Percentiles rank a stretch among this genome's conserved stretches.
These are phyloP conservation scores for Ataeniobius toweri DNA, from an alignment of 2,797 vertebrate genomes.

Conservation along the genomic window DNA sequence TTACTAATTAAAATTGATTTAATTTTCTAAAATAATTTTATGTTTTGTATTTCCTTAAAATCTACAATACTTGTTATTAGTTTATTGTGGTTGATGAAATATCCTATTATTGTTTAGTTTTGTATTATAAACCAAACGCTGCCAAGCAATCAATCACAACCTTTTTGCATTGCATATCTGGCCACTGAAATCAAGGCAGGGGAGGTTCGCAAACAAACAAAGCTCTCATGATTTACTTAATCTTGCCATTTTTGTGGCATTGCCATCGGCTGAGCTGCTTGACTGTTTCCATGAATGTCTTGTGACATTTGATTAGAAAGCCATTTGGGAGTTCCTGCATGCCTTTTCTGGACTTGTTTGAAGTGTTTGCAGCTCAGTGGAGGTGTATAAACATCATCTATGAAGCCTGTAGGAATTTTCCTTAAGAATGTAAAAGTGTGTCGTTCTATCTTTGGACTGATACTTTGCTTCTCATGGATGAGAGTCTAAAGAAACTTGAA, in stretches of 20 bases:
- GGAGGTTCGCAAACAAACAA: slow-evolving; percentile 31
- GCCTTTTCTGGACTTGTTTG: slow-evolving; percentile 56
- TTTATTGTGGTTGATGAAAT: slow-evolving; percentile 38
- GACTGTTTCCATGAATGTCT: slow-evolving; percentile 58
- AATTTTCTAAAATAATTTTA: slow-evolving; percentile 9
- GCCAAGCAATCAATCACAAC: slow-evolving; percentile 27
- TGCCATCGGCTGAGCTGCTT: slow-evolving; percentile 43
- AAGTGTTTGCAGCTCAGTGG: slow-evolving; percentile 56
- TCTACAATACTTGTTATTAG: slow-evolving; percentile 11
- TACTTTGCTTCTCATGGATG: slow-evolving; percentile 11
- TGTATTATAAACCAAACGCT: slow-evolving; percentile 32
- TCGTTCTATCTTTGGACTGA: slow-evolving; percentile 38
- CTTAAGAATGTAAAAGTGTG: slow-evolving; percentile 42
- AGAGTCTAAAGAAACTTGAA: background rate
- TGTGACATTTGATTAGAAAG: slow-evolving; percentile 69
- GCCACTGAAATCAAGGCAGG: slow-evolving; percentile 40
- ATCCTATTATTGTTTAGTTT: slow-evolving; percentile 48
- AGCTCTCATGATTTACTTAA: slow-evolving; percentile 44
- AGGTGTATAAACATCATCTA: slow-evolving; percentile 57
- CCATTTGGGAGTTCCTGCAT: slow-evolving; percentile 52
- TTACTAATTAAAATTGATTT: background rate
- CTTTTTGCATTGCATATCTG: slow-evolving; percentile 12
- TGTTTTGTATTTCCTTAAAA: slow-evolving; percentile 3
- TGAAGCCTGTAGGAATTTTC: slow-evolving; percentile 55
- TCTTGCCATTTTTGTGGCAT: slow-evolving; percentile 48